phyloP scores from a whole-genome alignment of 2,797 vertebrate species.

The Lemur catta region DNA sequence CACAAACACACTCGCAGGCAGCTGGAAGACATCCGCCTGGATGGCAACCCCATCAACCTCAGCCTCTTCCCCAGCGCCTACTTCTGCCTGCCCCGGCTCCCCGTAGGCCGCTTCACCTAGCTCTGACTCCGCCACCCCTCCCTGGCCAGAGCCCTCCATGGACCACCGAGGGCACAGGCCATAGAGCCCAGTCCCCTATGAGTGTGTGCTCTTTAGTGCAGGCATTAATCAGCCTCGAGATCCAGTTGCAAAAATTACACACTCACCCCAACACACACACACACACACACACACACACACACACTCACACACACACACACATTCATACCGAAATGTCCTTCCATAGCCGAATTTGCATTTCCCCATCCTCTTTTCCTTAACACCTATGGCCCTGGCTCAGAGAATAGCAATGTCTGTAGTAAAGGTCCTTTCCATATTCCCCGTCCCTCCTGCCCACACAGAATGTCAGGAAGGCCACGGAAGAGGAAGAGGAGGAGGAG shows the following conservation, averaged over 20 bases:
- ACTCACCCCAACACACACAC: background rate
- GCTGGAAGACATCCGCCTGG: slow-evolving; percentile 90
- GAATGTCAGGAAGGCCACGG: background rate
- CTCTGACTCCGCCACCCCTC: accelerated
- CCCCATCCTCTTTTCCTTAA: slow-evolving; percentile 1
- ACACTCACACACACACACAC: background rate
- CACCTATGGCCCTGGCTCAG: slow-evolving; percentile 19
- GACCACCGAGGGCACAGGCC: background rate
- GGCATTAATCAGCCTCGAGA: background rate
- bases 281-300: background rate
- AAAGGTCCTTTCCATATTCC: background rate
- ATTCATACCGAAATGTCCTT: background rate
- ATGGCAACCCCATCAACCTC: slow-evolving; percentile 89
- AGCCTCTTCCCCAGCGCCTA: slow-evolving; percentile 86
- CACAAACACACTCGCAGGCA: slow-evolving; percentile 80
- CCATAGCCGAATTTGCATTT: background rate
- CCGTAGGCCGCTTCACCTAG: slow-evolving; percentile 83
- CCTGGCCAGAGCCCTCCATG: background rate
- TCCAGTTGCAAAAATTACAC: background rate
- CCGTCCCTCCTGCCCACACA: background rate
- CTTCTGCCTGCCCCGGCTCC: slow-evolving; percentile 88
- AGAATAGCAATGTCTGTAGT: background rate
- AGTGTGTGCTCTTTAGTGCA: background rate
- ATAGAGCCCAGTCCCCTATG: background rate
- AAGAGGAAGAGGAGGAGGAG: background rate